phyloP scores from a whole-genome alignment of 1,140 invertebrate species.

The Drosophila albomicans region DNA sequence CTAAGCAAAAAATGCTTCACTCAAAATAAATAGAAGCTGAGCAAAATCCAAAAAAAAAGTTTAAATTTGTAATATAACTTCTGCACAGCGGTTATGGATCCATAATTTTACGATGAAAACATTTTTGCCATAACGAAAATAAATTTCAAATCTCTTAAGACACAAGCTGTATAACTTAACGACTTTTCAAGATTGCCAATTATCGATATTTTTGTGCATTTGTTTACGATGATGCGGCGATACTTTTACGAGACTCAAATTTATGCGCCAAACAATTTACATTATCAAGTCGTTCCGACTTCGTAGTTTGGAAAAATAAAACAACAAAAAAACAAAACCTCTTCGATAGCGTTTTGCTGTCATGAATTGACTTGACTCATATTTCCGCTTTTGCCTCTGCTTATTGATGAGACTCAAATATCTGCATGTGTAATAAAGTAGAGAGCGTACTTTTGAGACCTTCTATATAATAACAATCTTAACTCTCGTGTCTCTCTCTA shows the following conservation, averaged over 20 bases:
- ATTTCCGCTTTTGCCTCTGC: slow-evolving; percentile 11
- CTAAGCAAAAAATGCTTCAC: too few relatives aligned
- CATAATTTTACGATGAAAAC: slow-evolving; percentile 1
- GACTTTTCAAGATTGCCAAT: slow-evolving; percentile 38
- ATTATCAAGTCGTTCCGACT: slow-evolving; percentile 29
- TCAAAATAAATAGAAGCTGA: neutral
- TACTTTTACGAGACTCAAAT: slow-evolving; percentile 33
- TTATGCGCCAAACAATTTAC: slow-evolving; percentile 35
- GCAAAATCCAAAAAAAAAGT: neutral
- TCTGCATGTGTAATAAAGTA: slow-evolving; percentile 31
- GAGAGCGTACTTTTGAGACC: slow-evolving; percentile 2
- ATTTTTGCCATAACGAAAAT: slow-evolving; percentile 1
- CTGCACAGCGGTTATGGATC: neutral
- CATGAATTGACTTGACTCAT: slow-evolving; percentile 31
- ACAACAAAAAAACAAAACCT: neutral
- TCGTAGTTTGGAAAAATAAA: neutral
- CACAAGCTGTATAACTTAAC: slow-evolving; percentile 20
- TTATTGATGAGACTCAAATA: slow-evolving; percentile 24
- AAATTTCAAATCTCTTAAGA: slow-evolving; percentile 9
- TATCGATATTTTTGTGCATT: slow-evolving; percentile 16
- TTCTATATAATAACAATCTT: slow-evolving; percentile 29
- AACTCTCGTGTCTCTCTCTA: slow-evolving; percentile 12
- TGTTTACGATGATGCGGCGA: slow-evolving; percentile 12
- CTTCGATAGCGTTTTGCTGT: neutral
- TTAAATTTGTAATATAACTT: neutral